phyloP scores from a whole-genome alignment of 2,113 vertebrate genomes.

The Condylura cristata region DNA sequence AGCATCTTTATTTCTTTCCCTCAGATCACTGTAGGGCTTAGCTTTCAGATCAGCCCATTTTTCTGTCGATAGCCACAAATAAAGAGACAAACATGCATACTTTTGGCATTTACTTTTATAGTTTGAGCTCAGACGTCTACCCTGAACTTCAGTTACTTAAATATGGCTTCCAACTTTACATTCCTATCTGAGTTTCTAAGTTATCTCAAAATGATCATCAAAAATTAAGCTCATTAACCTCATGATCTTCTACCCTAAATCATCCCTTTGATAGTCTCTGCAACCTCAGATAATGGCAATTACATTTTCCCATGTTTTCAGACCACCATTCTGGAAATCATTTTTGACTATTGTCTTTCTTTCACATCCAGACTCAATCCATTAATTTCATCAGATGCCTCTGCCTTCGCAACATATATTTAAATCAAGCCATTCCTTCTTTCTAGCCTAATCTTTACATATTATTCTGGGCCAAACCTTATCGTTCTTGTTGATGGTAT shows the following conservation, averaged over 20 bases:
- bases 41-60: not conserved
- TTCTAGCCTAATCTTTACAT: not conserved
- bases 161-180: not conserved
- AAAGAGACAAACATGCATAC: not conserved
- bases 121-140: not conserved
- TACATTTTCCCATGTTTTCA: not conserved
- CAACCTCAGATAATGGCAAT: not conserved
- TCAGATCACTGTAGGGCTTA: not conserved
- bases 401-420: not conserved
- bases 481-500: not conserved
- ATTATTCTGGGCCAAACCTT: not conserved
- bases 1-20: fast-evolving
- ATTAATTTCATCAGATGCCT: not conserved
- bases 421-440: not conserved
- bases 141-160: not conserved
- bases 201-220: not conserved
- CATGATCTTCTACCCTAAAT: not conserved
- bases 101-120: not conserved
- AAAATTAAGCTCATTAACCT: not conserved
- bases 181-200: not conserved
- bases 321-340: not conserved
- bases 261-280: not conserved
- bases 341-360: not conserved
- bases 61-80: not conserved
- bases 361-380: not conserved